Evolutionary conservation across 2,888 invertebrate genomes (phyloP), one percentile per base, ranked within the genome.

Genomic region (Mylabris sibirica): DNA sequence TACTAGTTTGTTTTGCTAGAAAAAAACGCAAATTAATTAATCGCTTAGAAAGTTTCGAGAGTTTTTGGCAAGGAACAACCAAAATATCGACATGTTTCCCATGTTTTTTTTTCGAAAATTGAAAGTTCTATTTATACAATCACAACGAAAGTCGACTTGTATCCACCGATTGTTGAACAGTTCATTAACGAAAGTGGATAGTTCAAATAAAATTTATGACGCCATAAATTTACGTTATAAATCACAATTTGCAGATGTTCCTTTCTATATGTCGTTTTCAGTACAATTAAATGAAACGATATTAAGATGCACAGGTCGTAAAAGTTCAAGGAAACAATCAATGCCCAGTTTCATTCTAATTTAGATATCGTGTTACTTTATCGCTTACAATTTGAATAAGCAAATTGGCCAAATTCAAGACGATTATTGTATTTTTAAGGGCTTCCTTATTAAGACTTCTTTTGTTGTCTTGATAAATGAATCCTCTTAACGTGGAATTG

Each of bases 111-210:
- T 30, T 8, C 30, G 5, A 5, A 30, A 30, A 30, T 30, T 30
- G 5, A 6, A 30, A 30, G 4, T 4, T 30, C 30, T 30, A 30
- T 30, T 30, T 30, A 30, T 30, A 30, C n/a, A n/a, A n/a, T n/a
- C n/a, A n/a, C n/a, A n/a, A n/a, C 5, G 30, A 30, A 30, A 30
- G 30, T 30, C 30, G 5, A 30, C 4, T 30, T 30, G 30, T 30
- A 30, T 3, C 30, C 5, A 8, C 30, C 30, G 8, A 30, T 30
- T 9, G 11, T 44, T 17, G n/a, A 14, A n/a, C 17, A n/a, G 44
- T 49, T 35, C 24, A 60, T 60, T 34, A 60, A 63, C 60, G 57
- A 34, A 62, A 68, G 67, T 72, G 67, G 69, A 61, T 66, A 65
- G 70, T 60, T 63, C 59, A 68, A 67, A 67, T 17, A 49, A 17